Evolutionary conservation across 2,797 vertebrate species (phyloP).

Genomic region (Eidolon dupreanum): DNA sequence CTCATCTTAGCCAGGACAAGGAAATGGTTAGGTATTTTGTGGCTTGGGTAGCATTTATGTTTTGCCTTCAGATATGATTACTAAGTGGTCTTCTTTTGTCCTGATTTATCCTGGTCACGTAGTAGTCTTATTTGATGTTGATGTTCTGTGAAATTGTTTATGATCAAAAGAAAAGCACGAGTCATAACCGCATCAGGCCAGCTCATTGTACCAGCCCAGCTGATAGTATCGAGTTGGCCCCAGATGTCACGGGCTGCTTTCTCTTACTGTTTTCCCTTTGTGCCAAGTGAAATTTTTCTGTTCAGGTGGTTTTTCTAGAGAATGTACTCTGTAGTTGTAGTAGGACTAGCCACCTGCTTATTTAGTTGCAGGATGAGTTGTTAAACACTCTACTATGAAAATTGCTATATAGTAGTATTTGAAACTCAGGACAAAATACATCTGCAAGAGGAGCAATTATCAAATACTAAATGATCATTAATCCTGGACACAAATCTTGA

Average conservation of each 20-base stretch:
- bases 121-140: not conserved
- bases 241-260: not conserved
- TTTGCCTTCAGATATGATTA: not conserved
- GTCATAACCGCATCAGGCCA: not conserved
- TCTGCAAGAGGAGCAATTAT: not conserved
- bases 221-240: no score
- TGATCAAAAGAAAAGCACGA: not conserved
- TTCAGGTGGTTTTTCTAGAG: not conserved
- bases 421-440: not conserved
- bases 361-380: not conserved
- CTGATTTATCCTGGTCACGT: not conserved
- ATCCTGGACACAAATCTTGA: not conserved
- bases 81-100: not conserved
- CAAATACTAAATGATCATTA: not conserved
- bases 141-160: slow-evolving; percentile 5
- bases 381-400: not conserved
- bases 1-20: not conserved
- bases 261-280: not conserved
- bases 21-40: not conserved
- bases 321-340: not conserved
- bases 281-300: not conserved
- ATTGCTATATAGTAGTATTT: not conserved
- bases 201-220: not conserved
- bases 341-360: not conserved
- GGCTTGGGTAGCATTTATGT: not conserved